Percentiles rank a stretch among this genome's conserved stretches.
Evolutionary conservation across 1,140 invertebrate genomes (phyloP).

Genomic region (Aleiodes sp.): DNA sequence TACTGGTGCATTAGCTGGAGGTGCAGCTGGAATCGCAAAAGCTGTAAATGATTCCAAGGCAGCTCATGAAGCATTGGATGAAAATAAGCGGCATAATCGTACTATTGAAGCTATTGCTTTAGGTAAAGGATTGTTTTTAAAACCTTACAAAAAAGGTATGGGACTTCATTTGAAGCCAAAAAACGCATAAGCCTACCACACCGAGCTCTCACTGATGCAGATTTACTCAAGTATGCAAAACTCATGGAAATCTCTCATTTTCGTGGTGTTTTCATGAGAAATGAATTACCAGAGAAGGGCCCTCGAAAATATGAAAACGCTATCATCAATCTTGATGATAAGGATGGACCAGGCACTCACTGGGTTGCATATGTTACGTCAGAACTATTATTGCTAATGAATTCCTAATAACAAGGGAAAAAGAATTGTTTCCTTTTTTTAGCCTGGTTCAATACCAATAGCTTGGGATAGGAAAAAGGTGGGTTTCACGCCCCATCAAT

Average conservation of each 20-base stretch:
- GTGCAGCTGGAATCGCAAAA: conserved; percentile 42
- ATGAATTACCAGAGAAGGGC: neutral
- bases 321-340: neutral
- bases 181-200: neutral
- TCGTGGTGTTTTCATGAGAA: neutral
- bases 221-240: too few species aligned
- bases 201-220: too few species aligned
- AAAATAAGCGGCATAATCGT: conserved; percentile 45
- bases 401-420: too few species aligned
- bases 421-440: too few species aligned
- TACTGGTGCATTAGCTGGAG: conserved; percentile 27
- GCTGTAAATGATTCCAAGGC: conserved; percentile 41
- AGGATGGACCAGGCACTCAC: neutral
- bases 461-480: too few species aligned
- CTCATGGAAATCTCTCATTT: neutral
- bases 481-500: too few species aligned
- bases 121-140: conserved; percentile 49
- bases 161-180: conserved; percentile 34
- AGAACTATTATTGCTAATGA: too few species aligned
- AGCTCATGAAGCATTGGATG: conserved; percentile 43
- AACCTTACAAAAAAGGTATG: conserved; percentile 53
- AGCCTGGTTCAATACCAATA: too few species aligned
- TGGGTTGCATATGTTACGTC: conserved; percentile 11
- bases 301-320: neutral
- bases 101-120: conserved; percentile 50